These are phyloP conservation scores for Cantharis rufa DNA, from an alignment of 2,888 invertebrate species.

Conservation along the genomic window DNA sequence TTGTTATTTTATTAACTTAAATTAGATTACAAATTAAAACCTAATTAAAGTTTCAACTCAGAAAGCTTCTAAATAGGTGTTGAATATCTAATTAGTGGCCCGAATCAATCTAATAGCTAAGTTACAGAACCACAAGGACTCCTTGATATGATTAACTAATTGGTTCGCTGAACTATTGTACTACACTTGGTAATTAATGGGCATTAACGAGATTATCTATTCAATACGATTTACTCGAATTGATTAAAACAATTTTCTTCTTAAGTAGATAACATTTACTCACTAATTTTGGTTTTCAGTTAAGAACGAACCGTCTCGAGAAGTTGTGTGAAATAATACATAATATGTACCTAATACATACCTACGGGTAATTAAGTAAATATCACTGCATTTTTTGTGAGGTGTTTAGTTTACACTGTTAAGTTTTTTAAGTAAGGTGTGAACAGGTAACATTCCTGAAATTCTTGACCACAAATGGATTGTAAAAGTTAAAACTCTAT, in stretches of 20 bases:
- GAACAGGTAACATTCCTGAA: conserved; percentile 48
- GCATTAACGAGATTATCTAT: neutral
- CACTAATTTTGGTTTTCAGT: neutral
- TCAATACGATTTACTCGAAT: neutral
- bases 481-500: neutral
- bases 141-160: neutral
- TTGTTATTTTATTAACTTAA: neutral
- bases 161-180: neutral
- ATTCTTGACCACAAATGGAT: conserved; percentile 41
- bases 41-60: neutral
- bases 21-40: neutral
- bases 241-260: neutral
- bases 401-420: neutral
- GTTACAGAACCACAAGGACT: neutral
- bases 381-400: neutral
- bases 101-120: neutral
- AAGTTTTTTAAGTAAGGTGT: conserved; percentile 35
- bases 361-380: neutral
- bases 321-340: neutral
- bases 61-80: neutral
- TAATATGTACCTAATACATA: neutral
- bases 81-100: neutral
- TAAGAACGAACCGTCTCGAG: neutral
- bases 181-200: neutral
- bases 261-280: neutral